Evolutionary conservation across 2,888 invertebrate species (phyloP), one percentile per base, ranked within the genome.

Genomic region (Zaprionus bogoriensis): DNA sequence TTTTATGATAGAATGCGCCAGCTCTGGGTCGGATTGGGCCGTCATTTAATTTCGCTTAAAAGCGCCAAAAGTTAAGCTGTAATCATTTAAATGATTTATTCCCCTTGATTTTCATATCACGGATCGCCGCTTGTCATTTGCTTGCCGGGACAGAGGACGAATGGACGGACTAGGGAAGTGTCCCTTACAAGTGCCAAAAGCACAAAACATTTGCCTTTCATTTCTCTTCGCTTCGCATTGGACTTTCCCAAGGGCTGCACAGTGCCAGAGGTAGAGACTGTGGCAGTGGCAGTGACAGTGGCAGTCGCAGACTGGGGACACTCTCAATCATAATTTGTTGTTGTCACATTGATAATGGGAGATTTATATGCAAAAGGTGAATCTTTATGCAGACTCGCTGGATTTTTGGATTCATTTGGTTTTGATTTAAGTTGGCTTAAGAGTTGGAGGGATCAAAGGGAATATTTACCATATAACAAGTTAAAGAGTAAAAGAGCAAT

Each of bases 41-140:
- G 76, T 82, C 82, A 87, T 82, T 87, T 82, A 87, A 82, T 87
- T 85, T 87, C 86, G 82, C 86, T 82, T 79, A 87, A 82, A 82
- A 82, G 86, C 82, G 87, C 83, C 80, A 82, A 85, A 87, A 87
- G 82, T 76, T 87, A 82, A 82, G 82, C 82, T 82, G 86, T 85
- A 82, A 82, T 82, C 87, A 82, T 82, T 82, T 82, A 87, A 82
- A 87, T 82, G 82, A 82, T 82, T 82, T 82, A 82, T 82, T 87
- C 80, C 62, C 52, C 86, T 79, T 87, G 86, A 79, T 86, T 87
- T 76, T 86, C 86, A 80, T 86, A 86, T 86, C 71, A 71, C 71
- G 71, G 59, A 65, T 74, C 59, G 71, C 70, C 68, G 68, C 75
- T 67, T 80, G 69, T 64, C 84, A 62, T 69, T 70, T 45, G 32